These are phyloP conservation scores for Tauraco hartlaubi DNA, from an alignment of 2,797 vertebrate species.

Conservation along the genomic window DNA sequence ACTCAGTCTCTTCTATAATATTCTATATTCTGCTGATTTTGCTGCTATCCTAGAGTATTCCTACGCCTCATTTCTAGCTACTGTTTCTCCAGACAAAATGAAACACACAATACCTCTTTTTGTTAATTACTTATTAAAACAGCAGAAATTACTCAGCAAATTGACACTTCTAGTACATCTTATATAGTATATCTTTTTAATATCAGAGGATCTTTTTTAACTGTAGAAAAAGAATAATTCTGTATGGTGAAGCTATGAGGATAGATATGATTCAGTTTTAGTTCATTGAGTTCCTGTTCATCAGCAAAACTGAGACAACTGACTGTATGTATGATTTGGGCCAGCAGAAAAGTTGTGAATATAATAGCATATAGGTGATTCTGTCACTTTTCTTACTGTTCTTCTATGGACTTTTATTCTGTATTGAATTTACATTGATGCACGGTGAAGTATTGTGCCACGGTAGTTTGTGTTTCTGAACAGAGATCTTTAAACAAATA, in stretches of 20 bases:
- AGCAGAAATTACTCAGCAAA: background rate
- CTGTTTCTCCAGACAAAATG: background rate
- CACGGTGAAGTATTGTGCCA: background rate
- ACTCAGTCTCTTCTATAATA: background rate
- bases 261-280: background rate
- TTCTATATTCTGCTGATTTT: background rate
- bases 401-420: background rate
- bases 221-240: background rate
- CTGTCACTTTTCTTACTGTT: background rate
- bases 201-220: background rate
- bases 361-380: background rate
- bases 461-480: background rate
- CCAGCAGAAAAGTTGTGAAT: background rate
- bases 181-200: background rate
- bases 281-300: background rate
- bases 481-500: background rate
- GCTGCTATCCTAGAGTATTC: background rate
- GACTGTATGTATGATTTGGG: background rate
- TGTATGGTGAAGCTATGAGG: background rate
- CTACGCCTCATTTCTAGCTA: background rate
- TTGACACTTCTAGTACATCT: background rate
- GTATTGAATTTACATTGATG: background rate
- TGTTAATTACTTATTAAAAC: background rate
- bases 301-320: background rate
- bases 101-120: background rate